These are phyloP conservation scores for Drosophila incognita DNA, from an alignment of 2,888 invertebrate species.

Conservation along the genomic window DNA sequence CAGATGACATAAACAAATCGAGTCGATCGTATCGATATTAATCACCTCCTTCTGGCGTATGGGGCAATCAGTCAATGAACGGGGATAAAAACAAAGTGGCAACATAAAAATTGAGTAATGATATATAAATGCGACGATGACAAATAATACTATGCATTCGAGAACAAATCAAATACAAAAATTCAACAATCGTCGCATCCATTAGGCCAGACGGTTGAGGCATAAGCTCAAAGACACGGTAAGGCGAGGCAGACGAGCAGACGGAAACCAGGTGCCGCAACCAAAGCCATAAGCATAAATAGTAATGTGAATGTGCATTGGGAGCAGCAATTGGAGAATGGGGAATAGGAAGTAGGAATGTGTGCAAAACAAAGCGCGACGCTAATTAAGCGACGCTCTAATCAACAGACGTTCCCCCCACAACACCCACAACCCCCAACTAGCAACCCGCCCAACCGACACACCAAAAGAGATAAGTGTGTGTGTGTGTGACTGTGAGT, in stretches of 20 bases:
- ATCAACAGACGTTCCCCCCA: conserved; percentile 58
- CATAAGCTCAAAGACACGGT: conserved; percentile 26
- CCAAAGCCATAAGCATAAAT: conserved; percentile 51
- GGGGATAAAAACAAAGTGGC: conserved; percentile 1
- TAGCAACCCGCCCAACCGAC: background rate
- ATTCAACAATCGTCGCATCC: conserved; percentile 50
- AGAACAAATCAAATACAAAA: background rate
- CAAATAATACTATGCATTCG: conserved; percentile 11
- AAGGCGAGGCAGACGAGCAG: conserved; percentile 23
- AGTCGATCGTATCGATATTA: conserved; percentile 70
- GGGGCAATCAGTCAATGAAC: background rate
- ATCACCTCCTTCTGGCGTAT: conserved; percentile 55
- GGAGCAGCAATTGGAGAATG: conserved; percentile 34
- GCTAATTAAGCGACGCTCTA: conserved; percentile 78
- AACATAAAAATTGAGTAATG: conserved; percentile 51
- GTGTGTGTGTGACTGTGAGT: conserved; percentile 3
- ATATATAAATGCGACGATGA: conserved; percentile 36
- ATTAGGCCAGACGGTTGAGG: conserved; percentile 59
- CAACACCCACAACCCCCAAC: background rate
- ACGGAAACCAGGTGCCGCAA: conserved; percentile 35
- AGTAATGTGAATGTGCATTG: conserved; percentile 29
- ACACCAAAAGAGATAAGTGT: conserved; percentile 24
- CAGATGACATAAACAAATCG: conserved; percentile 53
- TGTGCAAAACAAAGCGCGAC: conserved; percentile 54
- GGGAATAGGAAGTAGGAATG: conserved; percentile 41